Conservation (phyloP, 2,888 invertebrate genomes). For the Drosophila melanocephala region DNA sequence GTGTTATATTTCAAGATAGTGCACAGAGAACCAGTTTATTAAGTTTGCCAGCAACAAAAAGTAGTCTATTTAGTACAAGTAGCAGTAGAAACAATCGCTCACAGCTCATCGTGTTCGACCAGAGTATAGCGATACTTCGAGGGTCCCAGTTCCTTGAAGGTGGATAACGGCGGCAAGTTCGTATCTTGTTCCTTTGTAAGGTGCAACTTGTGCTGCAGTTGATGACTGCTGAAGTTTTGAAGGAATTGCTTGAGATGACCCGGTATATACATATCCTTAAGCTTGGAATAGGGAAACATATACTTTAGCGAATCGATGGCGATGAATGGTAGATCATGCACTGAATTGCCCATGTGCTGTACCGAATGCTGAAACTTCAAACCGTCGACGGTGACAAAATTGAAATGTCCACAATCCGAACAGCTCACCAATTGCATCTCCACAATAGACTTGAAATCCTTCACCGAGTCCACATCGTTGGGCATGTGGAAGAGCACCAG, state of each 20-base stretch:
- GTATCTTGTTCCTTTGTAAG: background rate
- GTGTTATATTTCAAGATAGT: constrained; percentile 19
- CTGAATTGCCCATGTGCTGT: constrained; percentile 40
- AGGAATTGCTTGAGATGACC: constrained; percentile 51
- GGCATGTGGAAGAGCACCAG: constrained; percentile 57
- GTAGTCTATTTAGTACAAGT: constrained; percentile 54
- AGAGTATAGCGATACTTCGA: constrained; percentile 65
- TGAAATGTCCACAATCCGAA: constrained; percentile 29
- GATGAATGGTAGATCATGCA: constrained; percentile 55
- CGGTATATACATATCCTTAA: constrained; percentile 52
- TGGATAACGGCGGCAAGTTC: constrained; percentile 28
- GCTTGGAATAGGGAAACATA: constrained; percentile 43
- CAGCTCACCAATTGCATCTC: constrained; percentile 51
- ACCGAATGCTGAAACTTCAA: constrained; percentile 54
- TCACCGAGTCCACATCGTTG: constrained; percentile 39
- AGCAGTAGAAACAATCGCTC: constrained; percentile 28
- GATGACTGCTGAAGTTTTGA: constrained; percentile 22
- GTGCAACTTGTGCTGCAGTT: background rate
- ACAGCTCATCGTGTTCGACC: constrained; percentile 62
- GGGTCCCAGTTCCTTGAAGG: constrained; percentile 63
- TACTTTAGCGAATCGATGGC: constrained; percentile 65
- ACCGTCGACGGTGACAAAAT: constrained; percentile 55
- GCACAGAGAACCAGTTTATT: constrained; percentile 43
- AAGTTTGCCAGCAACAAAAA: constrained; percentile 54
- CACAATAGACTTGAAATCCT: constrained; percentile 63